Conservation (phyloP, 2,888 invertebrate species). For the Trichacis sp. region DNA sequence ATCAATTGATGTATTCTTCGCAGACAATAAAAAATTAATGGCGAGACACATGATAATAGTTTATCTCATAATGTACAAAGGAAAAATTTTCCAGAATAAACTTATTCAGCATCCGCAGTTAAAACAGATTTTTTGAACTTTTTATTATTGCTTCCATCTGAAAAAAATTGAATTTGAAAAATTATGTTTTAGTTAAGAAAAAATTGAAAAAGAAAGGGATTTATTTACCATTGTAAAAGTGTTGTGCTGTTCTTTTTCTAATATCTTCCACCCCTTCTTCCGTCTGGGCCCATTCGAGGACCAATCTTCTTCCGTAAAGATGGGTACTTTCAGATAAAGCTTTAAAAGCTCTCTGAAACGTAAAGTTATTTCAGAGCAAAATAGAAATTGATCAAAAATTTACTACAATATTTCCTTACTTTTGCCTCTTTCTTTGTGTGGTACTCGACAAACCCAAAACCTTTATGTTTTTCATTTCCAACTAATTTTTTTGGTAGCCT, state of each 20-base stretch:
- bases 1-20: no score
- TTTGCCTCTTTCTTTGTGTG: constrained; percentile 90
- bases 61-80: no score
- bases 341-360: constrained; percentile 87
- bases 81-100: background rate
- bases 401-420: constrained; percentile 73
- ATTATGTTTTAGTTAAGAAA: no score
- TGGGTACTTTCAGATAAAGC: constrained; percentile 96
- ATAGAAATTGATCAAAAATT: no score
- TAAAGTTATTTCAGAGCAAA: no score
- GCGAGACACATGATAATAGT: no score
- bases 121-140: constrained; percentile 54
- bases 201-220: no score
- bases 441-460: constrained; percentile 97
- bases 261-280: constrained; percentile 84
- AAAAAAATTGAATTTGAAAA: no score
- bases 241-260: constrained; percentile 86
- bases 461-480: constrained; percentile 86
- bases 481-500: constrained; percentile 91
- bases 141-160: background rate
- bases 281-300: constrained; percentile 93
- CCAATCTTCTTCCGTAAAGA: constrained; percentile 94
- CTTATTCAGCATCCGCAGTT: constrained; percentile 51
- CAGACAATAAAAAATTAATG: no score
- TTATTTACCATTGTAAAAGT: constrained; percentile 69